Evolutionary conservation across 2,888 invertebrate species (phyloP), one percentile per base, ranked within the genome.

Genomic region (Phlogophora meticulosa): DNA sequence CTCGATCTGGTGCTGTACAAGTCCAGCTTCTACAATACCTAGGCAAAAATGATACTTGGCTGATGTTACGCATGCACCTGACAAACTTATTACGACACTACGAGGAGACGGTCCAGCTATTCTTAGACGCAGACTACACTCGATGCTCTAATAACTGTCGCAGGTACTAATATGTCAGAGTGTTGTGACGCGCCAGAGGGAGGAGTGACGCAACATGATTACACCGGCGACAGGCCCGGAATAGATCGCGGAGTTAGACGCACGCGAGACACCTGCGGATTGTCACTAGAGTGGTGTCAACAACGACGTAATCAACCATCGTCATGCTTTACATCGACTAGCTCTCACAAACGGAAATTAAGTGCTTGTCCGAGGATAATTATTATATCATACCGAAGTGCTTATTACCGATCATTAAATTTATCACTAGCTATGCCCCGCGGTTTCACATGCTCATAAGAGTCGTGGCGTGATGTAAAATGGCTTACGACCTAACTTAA

Each of bases 181-280:
- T 75, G 67, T 55, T 60, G 76, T 15, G 15, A 28, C 28, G 22
- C 36, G 48, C 15, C 57, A 11, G 51, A 22, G n/a, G n/a, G n/a
- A n/a, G n/a, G n/a, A n/a, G 79, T 90, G 91, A 91, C 91, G 92
- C 85, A 89, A 88, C 51, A 62, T 62, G 7, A 66, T 74, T 87
- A 88, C 88, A 86, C 82, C 74, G 76, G 60, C 15, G 46, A 34
- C 61, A 34, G 59, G 79, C 78, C 82, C 78, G 82, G 78, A 92
- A 92, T 93, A 93, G 90, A 71, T 67, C 57, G 43, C 20, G 2
- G 24, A 22, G 15, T 89, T 72, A 93, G 93, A 93, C 93, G 87
- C 74, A 72, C 86, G 83, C 84, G 88, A 93, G 93, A 93, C 93
- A 93, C 92, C 92, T 93, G 93, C 82, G 87, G 60, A 20, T 17